Percentiles rank a stretch among this genome's conserved stretches.
Evolutionary conservation across 2,797 vertebrate genomes (phyloP).

Genomic region (Vultur gryphus): DNA sequence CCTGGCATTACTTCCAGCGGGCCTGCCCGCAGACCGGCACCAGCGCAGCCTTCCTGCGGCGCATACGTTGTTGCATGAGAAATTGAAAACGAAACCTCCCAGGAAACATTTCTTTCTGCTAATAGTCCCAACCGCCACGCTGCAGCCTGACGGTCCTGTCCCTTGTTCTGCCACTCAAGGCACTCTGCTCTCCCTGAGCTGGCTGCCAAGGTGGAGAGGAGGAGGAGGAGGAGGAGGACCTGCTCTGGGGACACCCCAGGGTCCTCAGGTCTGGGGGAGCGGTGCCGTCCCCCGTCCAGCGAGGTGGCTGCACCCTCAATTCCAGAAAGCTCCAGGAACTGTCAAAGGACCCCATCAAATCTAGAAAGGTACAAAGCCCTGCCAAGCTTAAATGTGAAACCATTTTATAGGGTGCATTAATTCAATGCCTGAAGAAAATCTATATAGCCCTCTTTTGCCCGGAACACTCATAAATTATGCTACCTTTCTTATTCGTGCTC

Average conservation of each 20-base stretch:
- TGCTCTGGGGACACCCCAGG: not conserved
- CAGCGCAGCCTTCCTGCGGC: not conserved
- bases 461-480: constrained; percentile 74
- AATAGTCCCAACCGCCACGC: fast-evolving
- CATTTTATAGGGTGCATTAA: constrained; percentile 67
- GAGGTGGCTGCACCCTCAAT: not conserved
- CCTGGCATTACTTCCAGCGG: fast-evolving
- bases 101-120: fast-evolving
- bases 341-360: not conserved
- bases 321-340: constrained; percentile 39
- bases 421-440: constrained; percentile 70
- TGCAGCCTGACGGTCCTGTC: not conserved
- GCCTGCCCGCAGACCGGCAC: not conserved
- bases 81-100: not conserved
- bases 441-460: constrained; percentile 65
- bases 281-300: fast-evolving
- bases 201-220: not conserved
- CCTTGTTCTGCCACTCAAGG: not conserved
- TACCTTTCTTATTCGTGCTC: constrained; percentile 35
- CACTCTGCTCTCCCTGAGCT: not conserved
- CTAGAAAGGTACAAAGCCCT: constrained; percentile 6
- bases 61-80: fast-evolving
- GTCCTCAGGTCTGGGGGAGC: not conserved
- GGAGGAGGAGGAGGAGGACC: not conserved
- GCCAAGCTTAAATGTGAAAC: constrained; percentile 68